A percentile compares a stretch with the other conserved stretches of the same genome.
These are phyloP conservation scores for Brachynemurus nebulosus DNA, from an alignment of 2,888 invertebrate genomes.

Conservation along the genomic window DNA sequence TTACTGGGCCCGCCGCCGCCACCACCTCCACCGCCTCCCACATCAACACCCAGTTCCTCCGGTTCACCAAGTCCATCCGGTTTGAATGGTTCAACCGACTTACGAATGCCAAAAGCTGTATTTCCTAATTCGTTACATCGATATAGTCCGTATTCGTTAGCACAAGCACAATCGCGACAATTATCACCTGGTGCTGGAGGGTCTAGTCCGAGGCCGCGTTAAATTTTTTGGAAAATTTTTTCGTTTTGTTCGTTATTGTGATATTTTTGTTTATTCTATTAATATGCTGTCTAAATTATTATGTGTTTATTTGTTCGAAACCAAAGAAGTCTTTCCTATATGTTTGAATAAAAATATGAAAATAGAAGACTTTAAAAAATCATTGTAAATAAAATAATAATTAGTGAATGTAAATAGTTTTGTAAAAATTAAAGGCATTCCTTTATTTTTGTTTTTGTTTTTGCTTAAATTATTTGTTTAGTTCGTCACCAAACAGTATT, in stretches of 20 bases:
- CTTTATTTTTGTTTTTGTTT: too few relatives aligned
- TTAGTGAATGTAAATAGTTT: too few relatives aligned
- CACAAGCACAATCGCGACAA: constrained; percentile 12
- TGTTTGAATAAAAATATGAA: not conserved
- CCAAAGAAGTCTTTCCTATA: not conserved
- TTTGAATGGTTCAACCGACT: constrained; percentile 25
- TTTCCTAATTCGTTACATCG: constrained; percentile 32
- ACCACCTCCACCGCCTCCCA: constrained; percentile 30
- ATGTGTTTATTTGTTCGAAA: too few relatives aligned
- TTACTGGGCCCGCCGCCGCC: constrained; percentile 29
- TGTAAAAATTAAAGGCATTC: too few relatives aligned
- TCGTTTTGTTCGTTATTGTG: not conserved
- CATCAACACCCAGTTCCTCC: constrained; percentile 43
- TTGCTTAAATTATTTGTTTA: too few relatives aligned
- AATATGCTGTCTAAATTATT: not conserved
- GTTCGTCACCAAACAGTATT: too few relatives aligned
- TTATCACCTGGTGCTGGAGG: constrained; percentile 6
- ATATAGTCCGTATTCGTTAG: constrained; percentile 32
- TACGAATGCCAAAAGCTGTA: constrained; percentile 32
- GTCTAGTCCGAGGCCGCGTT: constrained; percentile 8
- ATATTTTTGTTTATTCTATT: not conserved
- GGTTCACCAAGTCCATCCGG: constrained; percentile 38
- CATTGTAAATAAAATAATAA: too few relatives aligned
- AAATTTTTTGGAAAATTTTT: constrained; percentile 1
- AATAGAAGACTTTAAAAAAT: too few relatives aligned